A percentile compares a stretch with the other conserved stretches of the same genome.
Conservation (phyloP, 1,140 invertebrate genomes). For the Chlorops oryzae region DNA sequence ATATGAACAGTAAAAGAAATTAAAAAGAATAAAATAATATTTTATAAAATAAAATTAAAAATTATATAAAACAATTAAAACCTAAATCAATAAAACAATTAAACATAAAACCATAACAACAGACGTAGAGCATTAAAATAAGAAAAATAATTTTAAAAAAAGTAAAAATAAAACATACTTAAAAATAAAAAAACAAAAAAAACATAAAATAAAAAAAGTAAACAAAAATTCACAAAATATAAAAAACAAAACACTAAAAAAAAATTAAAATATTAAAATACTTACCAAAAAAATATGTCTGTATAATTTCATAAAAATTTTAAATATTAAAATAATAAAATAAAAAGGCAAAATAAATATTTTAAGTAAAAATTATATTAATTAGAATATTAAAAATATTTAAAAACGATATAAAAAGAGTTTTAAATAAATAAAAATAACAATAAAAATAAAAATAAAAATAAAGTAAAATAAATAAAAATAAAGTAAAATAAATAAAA, state of each 20-base stretch:
- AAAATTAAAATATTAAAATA: neutral
- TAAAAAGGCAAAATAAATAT: neutral
- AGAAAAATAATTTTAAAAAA: neutral
- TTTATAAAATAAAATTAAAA: no score
- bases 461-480: neutral
- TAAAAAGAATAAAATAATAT: no score
- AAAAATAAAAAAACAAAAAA: neutral
- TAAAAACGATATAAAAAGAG: neutral
- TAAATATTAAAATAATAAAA: no score
- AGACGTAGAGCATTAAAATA: no score
- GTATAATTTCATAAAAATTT: neutral
- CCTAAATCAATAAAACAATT: no score
- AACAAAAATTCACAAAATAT: neutral
- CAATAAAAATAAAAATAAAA: neutral
- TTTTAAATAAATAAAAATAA: neutral
- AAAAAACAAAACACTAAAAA: neutral
- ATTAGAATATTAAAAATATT: neutral
- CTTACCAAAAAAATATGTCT: neutral
- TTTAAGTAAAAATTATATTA: neutral
- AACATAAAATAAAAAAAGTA: neutral
- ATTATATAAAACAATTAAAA: no score
- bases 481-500: neutral
- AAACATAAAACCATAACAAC: no score
- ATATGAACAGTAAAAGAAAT: no score
- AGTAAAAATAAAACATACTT: neutral